Base-by-base conservation (phyloP, 1,140 invertebrate genomes). In the Aricia agestis region DNA sequence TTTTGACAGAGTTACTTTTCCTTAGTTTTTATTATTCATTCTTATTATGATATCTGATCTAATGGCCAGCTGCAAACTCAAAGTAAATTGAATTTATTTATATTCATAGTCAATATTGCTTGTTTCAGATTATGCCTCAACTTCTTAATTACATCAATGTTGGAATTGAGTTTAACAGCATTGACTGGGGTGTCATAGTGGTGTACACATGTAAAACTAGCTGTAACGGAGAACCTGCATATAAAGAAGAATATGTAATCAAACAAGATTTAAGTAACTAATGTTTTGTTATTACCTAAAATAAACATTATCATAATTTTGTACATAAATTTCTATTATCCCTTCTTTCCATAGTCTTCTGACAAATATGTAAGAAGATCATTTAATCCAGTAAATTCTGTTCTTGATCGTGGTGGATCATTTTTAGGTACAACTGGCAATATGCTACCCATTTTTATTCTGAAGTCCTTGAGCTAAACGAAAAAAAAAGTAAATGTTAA, bases 131-230 rank as follows among this genome's bases (percentile, higher is more conserved):
- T 66, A 97, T 99, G 96, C 98, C 98, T 1, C 97, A 99, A 89
- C 89, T 98, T 65, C 85, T 99, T 25, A 95, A 95, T 80, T 93
- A 94, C 76, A 87, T 97, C 0, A 92, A 95, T 70, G 93, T 97
- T 67, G 94, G 96, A 69, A 90, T 94, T 72, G 84, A 95, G 65
- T 89, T 94, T n/a, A 93, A 94, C 17, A 94, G 93, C 76, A 91
- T 99, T 41, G 98, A 99, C 89, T 99, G 97, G 97, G 98, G 98
- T 52, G 95, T 97, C 45, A 82, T 99, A 66, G 93, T 94, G 65
- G 88, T 99, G 13, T 99, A 97, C 82, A 98, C 97, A 0, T 99
- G 98, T 85, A 92, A 93, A 82, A 93, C 93, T 19, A 97, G 95
- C 86, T 99, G 98, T 86, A 80, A 84, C 58, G 84, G 82, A 45